phyloP scores from a whole-genome alignment of 1,140 invertebrate species.

The Cephus cinctus region DNA sequence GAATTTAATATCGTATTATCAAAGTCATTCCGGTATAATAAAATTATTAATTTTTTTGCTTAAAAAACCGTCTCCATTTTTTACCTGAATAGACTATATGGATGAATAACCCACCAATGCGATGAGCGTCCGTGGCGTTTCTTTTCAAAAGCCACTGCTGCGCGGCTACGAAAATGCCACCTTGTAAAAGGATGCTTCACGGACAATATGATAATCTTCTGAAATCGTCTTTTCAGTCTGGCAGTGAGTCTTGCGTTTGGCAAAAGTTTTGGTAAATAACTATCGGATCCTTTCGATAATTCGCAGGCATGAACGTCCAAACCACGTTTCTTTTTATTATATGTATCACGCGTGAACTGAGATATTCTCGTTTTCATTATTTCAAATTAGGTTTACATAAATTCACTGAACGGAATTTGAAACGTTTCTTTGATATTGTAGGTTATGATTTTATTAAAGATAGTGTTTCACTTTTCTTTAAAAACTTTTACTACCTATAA shows the following conservation, averaged over 20 bases:
- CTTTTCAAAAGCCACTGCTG: slow-evolving; percentile 37
- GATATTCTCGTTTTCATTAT: too few species aligned
- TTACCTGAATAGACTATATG: slow-evolving; percentile 36
- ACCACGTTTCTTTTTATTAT: too few species aligned
- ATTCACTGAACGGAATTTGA: too few species aligned
- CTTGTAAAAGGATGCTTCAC: slow-evolving; percentile 30
- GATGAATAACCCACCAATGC: slow-evolving; percentile 43
- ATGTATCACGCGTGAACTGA: too few species aligned
- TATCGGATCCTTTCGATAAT: slow-evolving; percentile 28
- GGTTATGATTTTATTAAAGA: too few species aligned
- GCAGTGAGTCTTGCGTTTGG: slow-evolving; percentile 29
- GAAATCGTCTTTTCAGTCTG: slow-evolving; percentile 30
- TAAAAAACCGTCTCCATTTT: background rate
- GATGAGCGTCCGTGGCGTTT: slow-evolving; percentile 29
- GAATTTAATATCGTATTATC: background rate
- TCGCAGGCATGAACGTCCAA: too few species aligned
- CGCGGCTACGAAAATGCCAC: slow-evolving; percentile 32
- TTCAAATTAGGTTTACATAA: too few species aligned
- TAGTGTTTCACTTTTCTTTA: too few species aligned
- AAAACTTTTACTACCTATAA: too few species aligned
- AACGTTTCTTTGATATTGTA: too few species aligned
- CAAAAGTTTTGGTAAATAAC: slow-evolving; percentile 35
- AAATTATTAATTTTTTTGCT: background rate
- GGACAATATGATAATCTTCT: slow-evolving; percentile 35
- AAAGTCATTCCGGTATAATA: background rate